Conservation (phyloP, 1,140 invertebrate species). For the Lasioglossum baleicum region DNA sequence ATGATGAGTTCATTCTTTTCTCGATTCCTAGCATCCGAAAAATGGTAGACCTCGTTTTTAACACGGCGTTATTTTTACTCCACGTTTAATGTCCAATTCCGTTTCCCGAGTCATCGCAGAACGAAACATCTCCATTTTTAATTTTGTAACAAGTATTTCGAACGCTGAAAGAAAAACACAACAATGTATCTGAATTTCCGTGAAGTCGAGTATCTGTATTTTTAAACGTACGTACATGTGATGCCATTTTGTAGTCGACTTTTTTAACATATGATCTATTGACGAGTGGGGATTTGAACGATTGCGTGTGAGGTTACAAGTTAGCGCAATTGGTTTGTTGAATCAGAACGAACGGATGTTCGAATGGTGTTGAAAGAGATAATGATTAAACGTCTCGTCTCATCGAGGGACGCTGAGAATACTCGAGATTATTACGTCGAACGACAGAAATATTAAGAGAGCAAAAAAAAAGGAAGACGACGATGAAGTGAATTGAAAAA, state of each 20-base stretch:
- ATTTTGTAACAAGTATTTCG: background rate
- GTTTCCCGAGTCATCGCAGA: background rate
- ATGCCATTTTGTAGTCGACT: conserved; percentile 8
- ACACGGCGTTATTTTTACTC: background rate
- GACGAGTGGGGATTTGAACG: conserved; percentile 20
- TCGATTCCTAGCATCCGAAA: background rate
- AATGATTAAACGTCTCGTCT: conserved; percentile 3
- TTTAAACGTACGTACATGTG: background rate
- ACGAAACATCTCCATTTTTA: background rate
- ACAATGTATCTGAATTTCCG: background rate
- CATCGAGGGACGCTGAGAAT: background rate
- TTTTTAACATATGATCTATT: conserved; percentile 1
- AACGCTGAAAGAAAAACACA: background rate
- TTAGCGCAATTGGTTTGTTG: conserved; percentile 7
- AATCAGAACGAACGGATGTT: conserved; percentile 25
- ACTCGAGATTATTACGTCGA: conserved; percentile 4
- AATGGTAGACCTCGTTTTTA: background rate
- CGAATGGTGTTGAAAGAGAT: conserved; percentile 23
- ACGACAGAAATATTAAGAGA: background rate
- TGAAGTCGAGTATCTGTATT: conserved; percentile 4
- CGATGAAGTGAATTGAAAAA: conserved; percentile 3
- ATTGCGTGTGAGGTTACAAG: background rate
- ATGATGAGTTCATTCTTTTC: conserved; percentile 12
- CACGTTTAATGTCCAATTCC: background rate
- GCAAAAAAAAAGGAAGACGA: background rate